phyloP scores from a whole-genome alignment of 2,888 invertebrate species.

The Aproaerema taeniolella region DNA sequence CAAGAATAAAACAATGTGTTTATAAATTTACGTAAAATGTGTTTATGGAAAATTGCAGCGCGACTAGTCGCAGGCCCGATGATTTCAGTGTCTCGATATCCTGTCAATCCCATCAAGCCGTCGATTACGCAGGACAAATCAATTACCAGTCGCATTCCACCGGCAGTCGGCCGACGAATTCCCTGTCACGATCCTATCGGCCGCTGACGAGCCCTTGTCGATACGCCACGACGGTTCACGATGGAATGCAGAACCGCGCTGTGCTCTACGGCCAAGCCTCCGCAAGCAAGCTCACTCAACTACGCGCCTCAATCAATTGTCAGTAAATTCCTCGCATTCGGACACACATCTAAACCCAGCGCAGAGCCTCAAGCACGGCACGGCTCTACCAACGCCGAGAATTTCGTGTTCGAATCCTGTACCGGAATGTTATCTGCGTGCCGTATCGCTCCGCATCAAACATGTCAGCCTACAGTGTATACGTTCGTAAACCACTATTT shows the following conservation, averaged over 20 bases:
- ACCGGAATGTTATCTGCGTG: constrained; percentile 71
- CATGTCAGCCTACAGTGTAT: constrained; percentile 46
- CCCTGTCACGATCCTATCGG: constrained; percentile 68
- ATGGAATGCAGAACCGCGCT: constrained; percentile 53
- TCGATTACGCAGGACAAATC: constrained; percentile 75
- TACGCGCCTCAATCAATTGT: constrained; percentile 62
- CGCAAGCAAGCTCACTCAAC: constrained; percentile 56
- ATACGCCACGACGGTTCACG: constrained; percentile 32
- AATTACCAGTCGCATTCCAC: constrained; percentile 71
- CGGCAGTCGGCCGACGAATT: constrained; percentile 65
- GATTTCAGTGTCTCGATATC: constrained; percentile 51
- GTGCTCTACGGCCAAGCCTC: constrained; percentile 39
- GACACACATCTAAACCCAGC: constrained; percentile 51
- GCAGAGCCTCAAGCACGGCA: constrained; percentile 51
- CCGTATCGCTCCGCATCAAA: constrained; percentile 61
- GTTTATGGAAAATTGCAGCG: no score
- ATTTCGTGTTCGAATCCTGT: constrained; percentile 66
- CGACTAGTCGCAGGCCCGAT: no score
- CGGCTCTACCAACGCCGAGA: constrained; percentile 58
- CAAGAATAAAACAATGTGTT: no score
- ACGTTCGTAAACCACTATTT: constrained; percentile 55
- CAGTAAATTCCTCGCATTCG: constrained; percentile 60
- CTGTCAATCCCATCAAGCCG: constrained; percentile 57
- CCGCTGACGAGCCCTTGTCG: constrained; percentile 54
- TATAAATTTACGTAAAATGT: no score